Evolutionary conservation across 2,888 invertebrate genomes (phyloP).

Genomic region (Latrodectus elegans): DNA sequence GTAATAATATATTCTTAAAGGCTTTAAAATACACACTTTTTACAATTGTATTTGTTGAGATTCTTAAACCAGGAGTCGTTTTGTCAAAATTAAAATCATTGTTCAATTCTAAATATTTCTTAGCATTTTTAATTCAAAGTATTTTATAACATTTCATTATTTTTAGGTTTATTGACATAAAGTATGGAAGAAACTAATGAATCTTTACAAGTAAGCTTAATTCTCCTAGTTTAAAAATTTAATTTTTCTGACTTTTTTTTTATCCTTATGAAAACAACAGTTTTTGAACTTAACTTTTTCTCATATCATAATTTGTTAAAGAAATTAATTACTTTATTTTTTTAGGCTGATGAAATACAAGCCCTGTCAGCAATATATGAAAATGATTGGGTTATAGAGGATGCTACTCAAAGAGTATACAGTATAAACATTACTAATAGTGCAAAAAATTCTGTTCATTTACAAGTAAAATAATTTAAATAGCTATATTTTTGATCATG

Average conservation of each 20-base stretch:
- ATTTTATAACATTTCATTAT: neutral
- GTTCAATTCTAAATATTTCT: too few species aligned
- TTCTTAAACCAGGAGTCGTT: too few species aligned
- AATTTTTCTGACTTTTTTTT: neutral
- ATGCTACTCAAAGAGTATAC: slow-evolving; percentile 79
- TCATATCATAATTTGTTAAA: neutral
- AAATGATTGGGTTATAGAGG: slow-evolving; percentile 81
- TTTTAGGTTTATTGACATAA: neutral
- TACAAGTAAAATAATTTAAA: slow-evolving; percentile 80
- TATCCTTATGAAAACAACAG: neutral
- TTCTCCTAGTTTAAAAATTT: neutral
- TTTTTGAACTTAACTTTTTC: neutral
- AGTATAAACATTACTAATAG: slow-evolving; percentile 76
- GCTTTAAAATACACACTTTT: too few species aligned
- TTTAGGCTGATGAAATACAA: slow-evolving; percentile 79
- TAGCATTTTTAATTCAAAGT: neutral
- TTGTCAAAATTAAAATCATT: too few species aligned
- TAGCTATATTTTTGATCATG: slow-evolving; percentile 73
- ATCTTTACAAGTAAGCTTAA: neutral
- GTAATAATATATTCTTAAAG: too few species aligned
- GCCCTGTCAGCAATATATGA: slow-evolving; percentile 84
- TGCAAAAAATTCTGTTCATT: slow-evolving; percentile 76
- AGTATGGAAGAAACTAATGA: neutral
- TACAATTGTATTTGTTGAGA: too few species aligned
- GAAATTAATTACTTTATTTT: slow-evolving; percentile 54